Percentiles rank a stretch among this genome's conserved stretches.
Conservation (phyloP, 2,888 invertebrate species). For the Scotopteryx bipunctaria region DNA sequence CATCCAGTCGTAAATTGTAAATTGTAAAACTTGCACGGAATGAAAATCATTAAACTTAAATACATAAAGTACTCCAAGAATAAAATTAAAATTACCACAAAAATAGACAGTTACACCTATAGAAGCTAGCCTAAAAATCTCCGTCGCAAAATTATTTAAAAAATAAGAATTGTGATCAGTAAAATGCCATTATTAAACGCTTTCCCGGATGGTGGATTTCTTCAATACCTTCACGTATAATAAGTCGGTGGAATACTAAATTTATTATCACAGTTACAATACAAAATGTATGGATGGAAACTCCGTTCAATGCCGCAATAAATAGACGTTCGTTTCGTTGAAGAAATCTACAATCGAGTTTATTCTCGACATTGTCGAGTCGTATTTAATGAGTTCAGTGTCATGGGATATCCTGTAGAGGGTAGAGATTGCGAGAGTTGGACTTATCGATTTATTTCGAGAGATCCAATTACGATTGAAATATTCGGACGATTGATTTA, state of each 20-base stretch:
- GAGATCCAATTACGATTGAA: conserved; percentile 34
- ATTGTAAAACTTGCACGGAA: conserved; percentile 80
- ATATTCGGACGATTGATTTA: conserved; percentile 37
- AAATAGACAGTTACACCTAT: conserved; percentile 59
- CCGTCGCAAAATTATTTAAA: conserved; percentile 70
- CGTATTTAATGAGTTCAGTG: conserved; percentile 37
- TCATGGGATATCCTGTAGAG: conserved; percentile 48
- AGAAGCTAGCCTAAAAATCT: conserved; percentile 62
- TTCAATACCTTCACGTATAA: conserved; percentile 70
- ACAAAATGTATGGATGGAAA: conserved; percentile 74
- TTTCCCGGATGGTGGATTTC: conserved; percentile 74
- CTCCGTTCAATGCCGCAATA: conserved; percentile 53
- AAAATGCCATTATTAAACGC: conserved; percentile 56
- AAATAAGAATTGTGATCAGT: conserved; percentile 74
- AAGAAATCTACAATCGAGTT: conserved; percentile 78
- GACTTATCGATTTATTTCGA: conserved; percentile 15
- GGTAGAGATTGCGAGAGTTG: conserved; percentile 43
- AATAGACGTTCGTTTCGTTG: conserved; percentile 66
- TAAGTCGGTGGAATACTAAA: conserved; percentile 80
- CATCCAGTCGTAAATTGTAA: conserved; percentile 71
- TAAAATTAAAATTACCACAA: conserved; percentile 63
- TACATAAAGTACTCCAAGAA: conserved; percentile 78
- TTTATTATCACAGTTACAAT: conserved; percentile 82
- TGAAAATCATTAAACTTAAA: conserved; percentile 76
- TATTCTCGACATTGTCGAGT: conserved; percentile 43